phyloP scores from a whole-genome alignment of 2,113 vertebrate genomes.

The Azemiops feae region DNA sequence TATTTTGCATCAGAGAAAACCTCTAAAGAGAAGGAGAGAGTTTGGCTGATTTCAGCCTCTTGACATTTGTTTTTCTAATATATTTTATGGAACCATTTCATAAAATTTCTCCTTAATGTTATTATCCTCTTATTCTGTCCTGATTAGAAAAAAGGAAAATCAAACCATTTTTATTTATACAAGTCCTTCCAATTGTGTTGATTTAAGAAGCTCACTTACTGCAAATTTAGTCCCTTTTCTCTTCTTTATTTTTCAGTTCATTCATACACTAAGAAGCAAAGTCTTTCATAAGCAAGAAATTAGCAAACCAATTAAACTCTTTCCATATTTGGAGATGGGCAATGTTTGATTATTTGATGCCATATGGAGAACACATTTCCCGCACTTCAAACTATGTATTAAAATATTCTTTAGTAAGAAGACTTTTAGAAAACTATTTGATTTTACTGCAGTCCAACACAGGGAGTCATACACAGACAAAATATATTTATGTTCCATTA shows the following conservation, averaged over 20 bases:
- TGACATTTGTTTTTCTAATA: constrained; percentile 1
- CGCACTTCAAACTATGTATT: background rate
- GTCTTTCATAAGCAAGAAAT: background rate
- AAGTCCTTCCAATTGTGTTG: background rate
- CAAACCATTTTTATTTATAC: background rate
- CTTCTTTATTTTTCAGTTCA: background rate
- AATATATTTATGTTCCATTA: background rate
- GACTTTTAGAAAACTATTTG: background rate
- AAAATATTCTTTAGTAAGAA: background rate
- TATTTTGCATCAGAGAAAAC: background rate
- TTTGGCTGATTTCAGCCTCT: constrained; percentile 12
- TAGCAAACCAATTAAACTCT: background rate
- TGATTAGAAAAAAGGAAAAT: background rate
- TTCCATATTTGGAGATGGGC: background rate
- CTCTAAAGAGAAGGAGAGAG: background rate
- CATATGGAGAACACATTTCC: background rate
- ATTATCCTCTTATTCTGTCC: background rate
- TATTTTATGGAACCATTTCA: constrained; percentile 1
- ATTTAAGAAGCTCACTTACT: background rate
- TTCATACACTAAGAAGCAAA: constrained; percentile 11
- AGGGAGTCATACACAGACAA: background rate
- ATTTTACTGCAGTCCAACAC: background rate
- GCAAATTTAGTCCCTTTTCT: background rate
- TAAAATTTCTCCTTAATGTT: background rate
- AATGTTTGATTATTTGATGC: background rate